Evolutionary conservation across 2,797 vertebrate species (phyloP), one percentile per base, ranked within the genome.

Genomic region (Myripristis murdjan): DNA sequence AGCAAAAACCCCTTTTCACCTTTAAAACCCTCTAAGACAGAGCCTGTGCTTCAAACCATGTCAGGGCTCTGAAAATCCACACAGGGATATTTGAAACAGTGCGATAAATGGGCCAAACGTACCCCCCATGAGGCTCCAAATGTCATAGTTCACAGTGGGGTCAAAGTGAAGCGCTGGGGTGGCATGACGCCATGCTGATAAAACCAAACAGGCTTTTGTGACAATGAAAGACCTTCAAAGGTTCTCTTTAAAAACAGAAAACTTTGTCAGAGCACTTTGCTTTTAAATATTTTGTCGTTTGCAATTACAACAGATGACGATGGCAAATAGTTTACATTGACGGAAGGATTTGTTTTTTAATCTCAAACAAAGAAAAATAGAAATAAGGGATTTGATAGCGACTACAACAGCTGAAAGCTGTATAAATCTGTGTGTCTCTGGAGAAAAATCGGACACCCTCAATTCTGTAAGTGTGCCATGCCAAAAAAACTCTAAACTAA

Each of bases 401-500:
- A 92, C 90, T 86, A 83, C 89, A 87, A 91, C 93, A 93, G 92
- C 93, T 94, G 90, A 94, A 91, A 91, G 91, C 90, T 84, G 88
- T 91, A 93, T 92, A 94, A 94, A 92, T 93, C 91, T 87, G 90
- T 76, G 80, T 41, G 90, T 92, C 93, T 94, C 92, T 91, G 77
- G 92, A 93, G 93, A 88, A 93, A 93, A 93, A 94, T 94, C 89
- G 88, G 92, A 95, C 92, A 93, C 91, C 92, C 91, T 93, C 90
- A 91, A 93, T 94, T 91, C 91, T 93, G 90, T 90, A 93, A 93
- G 92, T 91, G 86, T 91, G 89, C 93, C 91, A 93, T 94, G 93
- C 95, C 93, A 95, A 91, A 94, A 93, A 94, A 95, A 94, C 92
- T 94, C 93, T 87, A 95, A 94, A 94, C 93, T 92, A 94, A 94